These are phyloP conservation scores for Ctenochaetus hawaiiensis DNA, from an alignment of 2,797 vertebrate genomes.

Conservation along the genomic window DNA sequence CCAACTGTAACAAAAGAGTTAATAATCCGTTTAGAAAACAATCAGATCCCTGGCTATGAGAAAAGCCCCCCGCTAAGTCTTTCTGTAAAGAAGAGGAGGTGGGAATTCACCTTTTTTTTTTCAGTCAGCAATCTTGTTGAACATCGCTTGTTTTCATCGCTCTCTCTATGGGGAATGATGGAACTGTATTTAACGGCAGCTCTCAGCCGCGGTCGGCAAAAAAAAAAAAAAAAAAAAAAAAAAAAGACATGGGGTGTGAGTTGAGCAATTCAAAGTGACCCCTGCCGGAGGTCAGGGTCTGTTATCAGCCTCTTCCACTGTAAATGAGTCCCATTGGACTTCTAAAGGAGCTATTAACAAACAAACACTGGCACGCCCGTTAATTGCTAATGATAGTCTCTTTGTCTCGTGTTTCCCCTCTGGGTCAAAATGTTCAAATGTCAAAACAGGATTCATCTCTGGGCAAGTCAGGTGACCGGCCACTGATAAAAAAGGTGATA, in stretches of 20 bases:
- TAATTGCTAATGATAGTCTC: slow-evolving; percentile 85
- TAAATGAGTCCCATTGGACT: slow-evolving; percentile 82
- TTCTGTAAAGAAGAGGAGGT: slow-evolving; percentile 85
- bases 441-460: slow-evolving; percentile 61
- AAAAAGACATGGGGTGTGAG: slow-evolving; percentile 31
- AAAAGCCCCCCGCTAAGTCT: slow-evolving; percentile 84
- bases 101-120: slow-evolving; percentile 79
- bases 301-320: slow-evolving; percentile 75
- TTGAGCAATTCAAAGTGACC: slow-evolving; percentile 60
- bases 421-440: slow-evolving; percentile 71
- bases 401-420: slow-evolving; percentile 78
- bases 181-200: slow-evolving; percentile 79
- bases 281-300: slow-evolving; percentile 65
- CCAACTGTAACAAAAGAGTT: slow-evolving; percentile 89
- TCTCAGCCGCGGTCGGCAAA: slow-evolving; percentile 42
- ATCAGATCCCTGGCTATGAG: slow-evolving; percentile 85
- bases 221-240: slow-evolving; percentile 28
- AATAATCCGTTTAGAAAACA: slow-evolving; percentile 90
- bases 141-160: slow-evolving; percentile 83
- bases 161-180: slow-evolving; percentile 80
- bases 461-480: slow-evolving; percentile 54
- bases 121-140: slow-evolving; percentile 86
- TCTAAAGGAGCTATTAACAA: slow-evolving; percentile 85
- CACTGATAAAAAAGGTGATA: slow-evolving; percentile 33
- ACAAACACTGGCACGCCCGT: slow-evolving; percentile 83